phyloP scores from a whole-genome alignment of 2,113 vertebrate genomes.

The Malaclemys terrapin region DNA sequence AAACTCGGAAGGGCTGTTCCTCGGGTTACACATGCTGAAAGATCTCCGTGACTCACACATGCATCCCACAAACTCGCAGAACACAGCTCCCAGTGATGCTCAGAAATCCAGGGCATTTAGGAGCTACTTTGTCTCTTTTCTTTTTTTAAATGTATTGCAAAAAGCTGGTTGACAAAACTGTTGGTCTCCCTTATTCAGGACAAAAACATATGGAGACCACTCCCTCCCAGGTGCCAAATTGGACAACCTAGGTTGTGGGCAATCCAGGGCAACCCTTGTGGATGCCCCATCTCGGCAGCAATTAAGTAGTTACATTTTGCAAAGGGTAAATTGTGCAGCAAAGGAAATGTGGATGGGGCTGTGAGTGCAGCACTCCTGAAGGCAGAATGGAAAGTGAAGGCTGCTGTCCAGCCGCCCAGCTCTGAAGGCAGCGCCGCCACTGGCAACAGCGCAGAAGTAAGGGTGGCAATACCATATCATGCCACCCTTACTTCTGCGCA shows the following conservation, averaged over 20 bases:
- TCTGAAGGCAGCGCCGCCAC: background rate
- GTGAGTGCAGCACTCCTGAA: background rate
- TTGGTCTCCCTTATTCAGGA: constrained; percentile 27
- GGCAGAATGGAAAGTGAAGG: background rate
- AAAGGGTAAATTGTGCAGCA: fast-evolving
- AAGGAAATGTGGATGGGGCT: background rate
- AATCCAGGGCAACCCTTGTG: background rate
- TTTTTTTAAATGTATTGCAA: background rate
- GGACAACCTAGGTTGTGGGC: background rate
- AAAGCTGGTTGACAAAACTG: background rate
- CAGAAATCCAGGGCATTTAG: constrained; percentile 25
- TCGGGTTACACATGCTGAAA: background rate
- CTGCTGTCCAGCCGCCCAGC: background rate
- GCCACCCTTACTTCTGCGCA: too few species aligned
- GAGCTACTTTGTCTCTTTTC: constrained; percentile 10
- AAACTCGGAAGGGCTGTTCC: background rate
- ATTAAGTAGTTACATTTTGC: background rate
- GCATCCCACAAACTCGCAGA: background rate
- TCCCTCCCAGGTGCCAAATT: background rate
- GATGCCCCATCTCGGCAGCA: background rate
- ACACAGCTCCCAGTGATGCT: background rate
- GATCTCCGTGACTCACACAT: background rate
- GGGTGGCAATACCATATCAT: too few species aligned
- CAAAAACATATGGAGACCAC: background rate
- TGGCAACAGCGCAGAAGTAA: too few species aligned